Evolutionary conservation across 2,797 vertebrate genomes (phyloP), one percentile per base, ranked within the genome.

Genomic region (Siniperca obscura): DNA sequence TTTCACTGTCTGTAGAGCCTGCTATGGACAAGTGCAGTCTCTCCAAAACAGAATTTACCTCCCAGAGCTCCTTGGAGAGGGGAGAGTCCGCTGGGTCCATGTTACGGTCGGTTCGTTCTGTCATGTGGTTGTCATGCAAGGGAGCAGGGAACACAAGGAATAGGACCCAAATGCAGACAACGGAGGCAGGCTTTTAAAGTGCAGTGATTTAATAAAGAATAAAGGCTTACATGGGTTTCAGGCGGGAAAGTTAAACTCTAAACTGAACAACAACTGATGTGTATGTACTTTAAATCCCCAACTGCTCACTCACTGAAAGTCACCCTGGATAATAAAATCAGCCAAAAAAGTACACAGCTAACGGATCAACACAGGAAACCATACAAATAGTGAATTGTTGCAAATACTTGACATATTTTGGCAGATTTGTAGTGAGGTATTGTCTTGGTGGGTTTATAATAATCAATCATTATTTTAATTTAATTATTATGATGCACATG

Each of bases 391-490:
- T 34, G 19, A 16, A 8, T 64, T 56, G 42, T 27, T 44, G 11
- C 7, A 56, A 42, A 44, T 19, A 25, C 3, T 5, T 5, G 38
- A 42, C 10, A 12, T 50, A 70, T 27, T 66, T 22, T 42, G 16
- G 5, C n/a, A 70, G 57, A 36, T 50, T 40, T 59, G 10, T 17
- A 11, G 1, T 44, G 36, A 42, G 25, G 5, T 59, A 19, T 14
- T 22, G 7, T 46, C 52, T 56, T 52, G 56, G 25, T 3, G 0
- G 25, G 14, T 48, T 61, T n/a, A 16, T 59, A 61, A 78, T 61
- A 38, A 74, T 85, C 50, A 55, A 73, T 36, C 36, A 38, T 81
- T 71, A 22, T 22, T n/a, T 17, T 56, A 42, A n/a, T 74, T 69
- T 75, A 40, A 77, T 84, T 64, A 72, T 67, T 61, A 38, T 10